Percentiles rank a stretch among this genome's conserved stretches.
Evolutionary conservation across 2,113 vertebrate genomes (phyloP).

Genomic region (Sylvilagus bachmani): DNA sequence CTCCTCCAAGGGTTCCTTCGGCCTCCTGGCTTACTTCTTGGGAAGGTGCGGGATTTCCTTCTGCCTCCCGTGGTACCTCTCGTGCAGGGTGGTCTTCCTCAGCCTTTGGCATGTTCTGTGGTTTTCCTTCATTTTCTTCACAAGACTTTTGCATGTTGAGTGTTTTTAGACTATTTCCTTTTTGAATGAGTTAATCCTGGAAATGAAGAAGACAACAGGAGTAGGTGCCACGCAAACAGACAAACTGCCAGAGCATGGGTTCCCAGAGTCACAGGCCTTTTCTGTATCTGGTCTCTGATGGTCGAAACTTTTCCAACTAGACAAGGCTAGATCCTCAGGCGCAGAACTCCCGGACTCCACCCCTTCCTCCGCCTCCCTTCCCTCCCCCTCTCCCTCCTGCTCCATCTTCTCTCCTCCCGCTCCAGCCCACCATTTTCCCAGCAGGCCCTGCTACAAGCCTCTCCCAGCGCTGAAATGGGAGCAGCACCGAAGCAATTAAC

Average conservation of each 20-base stretch:
- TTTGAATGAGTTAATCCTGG: slow-evolving; percentile 67
- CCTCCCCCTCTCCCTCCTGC: slow-evolving; percentile 28
- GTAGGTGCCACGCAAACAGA: slow-evolving; percentile 50
- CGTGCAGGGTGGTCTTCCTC: slow-evolving; percentile 64
- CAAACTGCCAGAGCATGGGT: not conserved
- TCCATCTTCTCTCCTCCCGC: slow-evolving; percentile 77
- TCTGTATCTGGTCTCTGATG: not conserved
- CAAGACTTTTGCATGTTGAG: slow-evolving; percentile 77
- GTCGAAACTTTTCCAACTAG: slow-evolving; percentile 71
- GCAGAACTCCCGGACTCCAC: slow-evolving; percentile 64
- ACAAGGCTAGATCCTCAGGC: slow-evolving; percentile 8
- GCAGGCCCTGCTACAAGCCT: slow-evolving; percentile 73
- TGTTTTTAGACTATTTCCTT: slow-evolving; percentile 60
- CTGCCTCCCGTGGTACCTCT: slow-evolving; percentile 55
- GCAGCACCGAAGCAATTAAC: slow-evolving; percentile 72
- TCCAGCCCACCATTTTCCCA: slow-evolving; percentile 82
- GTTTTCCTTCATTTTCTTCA: slow-evolving; percentile 74
- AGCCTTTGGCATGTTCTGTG: slow-evolving; percentile 66
- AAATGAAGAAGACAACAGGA: slow-evolving; percentile 69
- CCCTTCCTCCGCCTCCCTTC: slow-evolving; percentile 53
- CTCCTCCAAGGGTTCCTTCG: slow-evolving; percentile 48
- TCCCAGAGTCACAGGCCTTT: slow-evolving; percentile 18
- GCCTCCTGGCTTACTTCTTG: slow-evolving; percentile 61
- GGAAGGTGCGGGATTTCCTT: slow-evolving; percentile 53
- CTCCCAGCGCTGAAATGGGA: slow-evolving; percentile 55